A percentile compares a stretch with the other conserved stretches of the same genome.
Conservation (phyloP, 2,797 vertebrate species). For the Diglossa cyanea region DNA sequence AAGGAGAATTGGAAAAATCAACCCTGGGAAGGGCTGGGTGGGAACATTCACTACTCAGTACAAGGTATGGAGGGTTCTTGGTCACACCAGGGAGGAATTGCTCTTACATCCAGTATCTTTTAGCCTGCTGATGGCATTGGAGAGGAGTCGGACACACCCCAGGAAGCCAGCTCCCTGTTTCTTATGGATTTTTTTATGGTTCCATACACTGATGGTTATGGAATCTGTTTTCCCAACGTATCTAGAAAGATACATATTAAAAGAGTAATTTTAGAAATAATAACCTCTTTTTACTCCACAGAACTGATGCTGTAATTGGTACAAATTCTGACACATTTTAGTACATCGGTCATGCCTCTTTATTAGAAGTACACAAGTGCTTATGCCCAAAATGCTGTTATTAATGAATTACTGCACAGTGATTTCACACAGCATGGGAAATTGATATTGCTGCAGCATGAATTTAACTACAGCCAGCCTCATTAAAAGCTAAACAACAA, state of each 20-base stretch:
- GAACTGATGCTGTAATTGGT: neutral
- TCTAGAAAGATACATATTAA: conserved; percentile 67
- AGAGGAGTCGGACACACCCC: conserved; percentile 94
- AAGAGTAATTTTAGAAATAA: neutral
- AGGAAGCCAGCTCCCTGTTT: conserved; percentile 97
- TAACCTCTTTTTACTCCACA: neutral
- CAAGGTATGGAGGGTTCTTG: neutral
- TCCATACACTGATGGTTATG: conserved; percentile 98
- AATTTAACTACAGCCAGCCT: conserved; percentile 32
- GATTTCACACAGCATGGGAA: conserved; percentile 44
- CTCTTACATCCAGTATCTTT: conserved; percentile 98
- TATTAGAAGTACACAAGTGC: conserved; percentile 22
- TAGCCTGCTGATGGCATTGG: conserved; percentile 95
- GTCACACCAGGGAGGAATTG: neutral
- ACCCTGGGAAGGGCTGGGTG: neutral
- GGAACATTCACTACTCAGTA: conserved; percentile 1
- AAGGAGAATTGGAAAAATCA: conserved; percentile 66
- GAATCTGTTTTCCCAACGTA: conserved; percentile 97
- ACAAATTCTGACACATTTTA: neutral
- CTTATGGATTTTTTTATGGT: conserved; percentile 99
- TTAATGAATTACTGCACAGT: conserved; percentile 45
- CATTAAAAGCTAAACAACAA: conserved; percentile 36
- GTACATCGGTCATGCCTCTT: conserved; percentile 8
- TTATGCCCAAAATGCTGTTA: conserved; percentile 20
- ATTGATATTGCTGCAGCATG: conserved; percentile 35